Percentiles rank a stretch among this genome's conserved stretches.
These are phyloP conservation scores for Caenorhabditis macrosperma DNA, from an alignment of 2,888 invertebrate genomes.

Conservation along the genomic window DNA sequence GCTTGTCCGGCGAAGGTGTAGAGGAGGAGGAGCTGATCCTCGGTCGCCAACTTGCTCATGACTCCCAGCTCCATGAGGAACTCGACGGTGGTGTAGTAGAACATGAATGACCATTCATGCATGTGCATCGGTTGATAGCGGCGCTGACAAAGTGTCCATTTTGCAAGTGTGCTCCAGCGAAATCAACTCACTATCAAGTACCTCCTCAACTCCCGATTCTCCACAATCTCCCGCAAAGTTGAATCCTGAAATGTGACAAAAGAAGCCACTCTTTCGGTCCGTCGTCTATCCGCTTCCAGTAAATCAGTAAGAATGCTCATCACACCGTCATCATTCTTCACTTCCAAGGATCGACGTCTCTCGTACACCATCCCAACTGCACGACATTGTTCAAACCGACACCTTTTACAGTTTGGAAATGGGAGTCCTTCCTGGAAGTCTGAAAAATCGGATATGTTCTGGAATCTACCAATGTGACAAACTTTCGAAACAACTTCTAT, in stretches of 20 bases:
- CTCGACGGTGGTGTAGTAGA: constrained; percentile 27
- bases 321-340: neutral
- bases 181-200: neutral
- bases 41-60: constrained; percentile 3
- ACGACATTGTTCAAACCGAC: constrained; percentile 5
- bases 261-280: neutral
- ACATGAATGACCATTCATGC: constrained; percentile 34
- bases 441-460: too few relatives aligned
- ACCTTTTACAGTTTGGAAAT: constrained; percentile 26
- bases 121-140: constrained; percentile 11
- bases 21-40: constrained; percentile 23
- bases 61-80: constrained; percentile 17
- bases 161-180: neutral
- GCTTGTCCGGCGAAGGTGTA: constrained; percentile 7
- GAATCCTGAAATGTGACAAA: constrained; percentile 18
- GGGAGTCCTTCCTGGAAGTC: too few relatives aligned
- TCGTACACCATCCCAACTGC: constrained; percentile 21
- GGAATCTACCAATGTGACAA: too few relatives aligned
- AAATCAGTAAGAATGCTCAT: neutral
- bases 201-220: neutral
- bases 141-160: constrained; percentile 5
- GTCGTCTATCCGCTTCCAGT: neutral
- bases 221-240: constrained; percentile 4
- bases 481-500: too few relatives aligned
- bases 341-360: neutral